Base-by-base conservation (phyloP, 2,888 invertebrate species). In the Amphipyra tragopoginis region DNA sequence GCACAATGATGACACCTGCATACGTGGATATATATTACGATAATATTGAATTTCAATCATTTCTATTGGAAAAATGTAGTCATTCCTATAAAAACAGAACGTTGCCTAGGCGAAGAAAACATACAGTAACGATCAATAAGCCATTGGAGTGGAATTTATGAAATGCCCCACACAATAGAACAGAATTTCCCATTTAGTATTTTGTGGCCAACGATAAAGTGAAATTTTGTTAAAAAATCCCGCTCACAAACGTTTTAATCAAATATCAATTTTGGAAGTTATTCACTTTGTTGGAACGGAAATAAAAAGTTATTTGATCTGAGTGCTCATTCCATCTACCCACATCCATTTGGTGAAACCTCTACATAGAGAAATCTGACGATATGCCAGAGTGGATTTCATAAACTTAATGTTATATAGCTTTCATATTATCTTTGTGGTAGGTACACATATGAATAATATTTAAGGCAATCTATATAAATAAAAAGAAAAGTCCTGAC, bases 231-330 rank as follows among this genome's bases (percentile, higher is more conserved):
- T 48, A 54, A 54, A 62, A 72, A 73, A 70, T 51, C 26, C 42
- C 75, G 48, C 38, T 55, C 48, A 60, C 65, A 49, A 65, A 61
- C 60, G 63, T 68, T 67, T 76, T 65, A 67, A 70, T 57, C 63
- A 70, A 76, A 72, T 72, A 75, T 79, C 79, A 78, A 69, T 71
- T 67, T 71, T 66, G 49, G 48, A 71, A 72, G 64, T 79, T 68
- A 66, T 69, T 65, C 76, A 69, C 69, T 69, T 76, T 72, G 69
- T 72, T 70, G 61, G 64, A 55, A 75, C 49, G 44, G 49, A 60
- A 65, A 70, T 64, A 73, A 70, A 64, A 71, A 65, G 57, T 68
- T 63, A 76, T 75, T 74, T 75, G 61, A 66, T 79, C 59, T 47
- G 58, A 52, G 50, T 62, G 57, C 62, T 72, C 68, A 58, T 65